Evolutionary conservation across 2,113 vertebrate species (phyloP).

Genomic region (Oncorhynchus mykiss): DNA sequence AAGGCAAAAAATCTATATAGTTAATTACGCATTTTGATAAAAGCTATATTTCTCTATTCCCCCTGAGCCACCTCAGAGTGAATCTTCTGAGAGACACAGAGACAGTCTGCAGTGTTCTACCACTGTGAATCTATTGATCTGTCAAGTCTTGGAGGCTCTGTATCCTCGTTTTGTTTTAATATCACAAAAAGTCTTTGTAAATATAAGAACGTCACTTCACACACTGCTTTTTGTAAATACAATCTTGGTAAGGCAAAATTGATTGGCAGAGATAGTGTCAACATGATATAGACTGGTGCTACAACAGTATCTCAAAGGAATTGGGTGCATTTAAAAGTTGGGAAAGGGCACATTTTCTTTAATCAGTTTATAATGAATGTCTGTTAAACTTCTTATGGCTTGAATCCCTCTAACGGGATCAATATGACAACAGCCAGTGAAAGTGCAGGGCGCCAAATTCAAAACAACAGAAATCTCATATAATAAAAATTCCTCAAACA

Average conservation of each 20-base stretch:
- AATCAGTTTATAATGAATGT: too few relatives aligned
- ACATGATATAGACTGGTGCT: constrained; percentile 12
- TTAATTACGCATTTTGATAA: neutral
- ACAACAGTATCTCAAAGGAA: too few relatives aligned
- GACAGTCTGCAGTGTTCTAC: constrained; percentile 12
- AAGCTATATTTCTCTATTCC: neutral
- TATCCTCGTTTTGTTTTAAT: constrained; percentile 7
- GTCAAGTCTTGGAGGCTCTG: constrained; percentile 23
- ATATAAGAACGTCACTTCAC: neutral
- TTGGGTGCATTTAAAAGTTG: too few relatives aligned
- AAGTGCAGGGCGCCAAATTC: too few relatives aligned
- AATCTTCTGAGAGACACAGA: constrained; percentile 1
- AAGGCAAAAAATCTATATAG: neutral
- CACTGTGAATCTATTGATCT: constrained; percentile 14
- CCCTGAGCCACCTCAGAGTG: constrained; percentile 15
- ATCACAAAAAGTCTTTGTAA: constrained; percentile 1
- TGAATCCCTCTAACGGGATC: too few relatives aligned
- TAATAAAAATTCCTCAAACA: too few relatives aligned
- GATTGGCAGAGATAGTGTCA: constrained; percentile 44
- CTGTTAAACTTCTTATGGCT: too few relatives aligned
- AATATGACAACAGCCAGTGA: too few relatives aligned
- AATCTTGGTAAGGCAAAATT: constrained; percentile 18
- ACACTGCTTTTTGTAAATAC: constrained; percentile 14
- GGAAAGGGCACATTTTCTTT: too few relatives aligned
- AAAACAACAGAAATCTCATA: too few relatives aligned